phyloP scores from a whole-genome alignment of 2,888 invertebrate species.

The Tenthredo amoena region DNA sequence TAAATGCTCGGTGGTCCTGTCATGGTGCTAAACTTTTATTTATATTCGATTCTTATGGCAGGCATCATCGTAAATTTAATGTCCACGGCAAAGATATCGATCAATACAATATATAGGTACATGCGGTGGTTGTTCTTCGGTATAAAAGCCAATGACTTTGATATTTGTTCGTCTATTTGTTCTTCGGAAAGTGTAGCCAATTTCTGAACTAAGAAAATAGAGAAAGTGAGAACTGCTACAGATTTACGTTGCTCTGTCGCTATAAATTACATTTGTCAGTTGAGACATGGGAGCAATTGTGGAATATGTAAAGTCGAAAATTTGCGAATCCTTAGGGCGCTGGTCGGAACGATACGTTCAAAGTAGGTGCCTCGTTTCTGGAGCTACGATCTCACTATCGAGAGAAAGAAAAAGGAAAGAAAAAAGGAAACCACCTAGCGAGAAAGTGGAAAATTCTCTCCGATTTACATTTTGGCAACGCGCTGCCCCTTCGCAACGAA shows the following conservation, averaged over 20 bases:
- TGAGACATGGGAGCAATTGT: not conserved
- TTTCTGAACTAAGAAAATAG: not conserved
- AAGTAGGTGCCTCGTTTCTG: not conserved
- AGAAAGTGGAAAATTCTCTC: slow-evolving; percentile 41
- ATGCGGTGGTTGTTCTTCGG: not conserved
- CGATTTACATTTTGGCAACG: slow-evolving; percentile 43
- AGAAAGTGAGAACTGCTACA: not conserved
- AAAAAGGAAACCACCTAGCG: not conserved
- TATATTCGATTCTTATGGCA: not conserved
- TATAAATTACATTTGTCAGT: not conserved
- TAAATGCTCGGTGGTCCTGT: not conserved
- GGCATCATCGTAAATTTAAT: slow-evolving; percentile 34
- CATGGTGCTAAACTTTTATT: slow-evolving; percentile 12
- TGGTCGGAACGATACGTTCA: not conserved
- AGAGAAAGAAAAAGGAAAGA: not conserved
- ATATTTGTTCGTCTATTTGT: not conserved
- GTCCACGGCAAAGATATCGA: not conserved
- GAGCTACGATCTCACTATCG: not conserved
- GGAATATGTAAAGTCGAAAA: not conserved
- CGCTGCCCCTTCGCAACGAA: not conserved
- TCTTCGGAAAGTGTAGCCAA: slow-evolving; percentile 13
- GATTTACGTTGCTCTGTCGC: not conserved
- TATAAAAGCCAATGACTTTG: slow-evolving; percentile 5
- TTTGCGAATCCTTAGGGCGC: not conserved
- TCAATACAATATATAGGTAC: not conserved